Percentiles rank a stretch among this genome's conserved stretches.
phyloP scores from a whole-genome alignment of 2,888 invertebrate genomes.

The Saturnia japonica region DNA sequence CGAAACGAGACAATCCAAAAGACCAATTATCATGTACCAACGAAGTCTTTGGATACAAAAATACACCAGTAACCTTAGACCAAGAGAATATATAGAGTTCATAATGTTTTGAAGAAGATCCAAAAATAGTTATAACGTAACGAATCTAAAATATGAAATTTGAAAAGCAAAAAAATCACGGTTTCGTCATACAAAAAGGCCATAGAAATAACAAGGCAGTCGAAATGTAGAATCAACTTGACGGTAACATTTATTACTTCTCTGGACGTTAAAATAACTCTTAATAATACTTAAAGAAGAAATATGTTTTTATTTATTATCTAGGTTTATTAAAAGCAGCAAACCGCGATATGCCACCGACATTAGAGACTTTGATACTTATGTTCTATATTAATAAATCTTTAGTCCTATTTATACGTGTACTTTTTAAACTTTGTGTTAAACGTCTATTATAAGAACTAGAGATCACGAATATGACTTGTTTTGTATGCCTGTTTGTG shows the following conservation, averaged over 20 bases:
- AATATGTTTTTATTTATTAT: background rate
- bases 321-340: background rate
- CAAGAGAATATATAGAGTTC: too few relatives aligned
- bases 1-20: too few relatives aligned
- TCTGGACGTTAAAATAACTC: background rate
- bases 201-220: slow-evolving; percentile 25
- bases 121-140: background rate
- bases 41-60: too few relatives aligned
- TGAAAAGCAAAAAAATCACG: slow-evolving; percentile 1
- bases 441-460: too few relatives aligned
- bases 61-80: too few relatives aligned
- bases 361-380: background rate
- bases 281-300: background rate
- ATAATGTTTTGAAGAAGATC: background rate
- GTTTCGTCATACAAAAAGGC: slow-evolving; percentile 27
- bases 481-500: too few relatives aligned
- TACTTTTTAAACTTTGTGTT: too few relatives aligned
- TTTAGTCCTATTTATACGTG: too few relatives aligned
- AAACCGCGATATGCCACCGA: background rate
- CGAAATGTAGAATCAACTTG: slow-evolving; percentile 17
- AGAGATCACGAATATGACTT: too few relatives aligned
- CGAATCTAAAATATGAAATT: background rate
- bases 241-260: slow-evolving; percentile 6
- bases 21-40: too few relatives aligned
- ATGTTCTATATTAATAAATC: too few relatives aligned